These are phyloP conservation scores for Hypercompe scribonia DNA, from an alignment of 2,888 invertebrate genomes.

Conservation along the genomic window DNA sequence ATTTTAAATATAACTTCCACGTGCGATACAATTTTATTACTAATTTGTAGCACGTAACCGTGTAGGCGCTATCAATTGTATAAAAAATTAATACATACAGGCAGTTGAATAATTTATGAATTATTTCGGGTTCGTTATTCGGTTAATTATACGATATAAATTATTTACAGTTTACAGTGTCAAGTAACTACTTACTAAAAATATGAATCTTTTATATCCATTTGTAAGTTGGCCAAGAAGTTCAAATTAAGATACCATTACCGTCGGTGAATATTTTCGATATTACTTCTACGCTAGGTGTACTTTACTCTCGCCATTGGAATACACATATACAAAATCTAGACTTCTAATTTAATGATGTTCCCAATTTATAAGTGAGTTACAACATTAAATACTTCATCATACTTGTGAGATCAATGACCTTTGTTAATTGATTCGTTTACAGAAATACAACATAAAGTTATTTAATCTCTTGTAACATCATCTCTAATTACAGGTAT, in stretches of 20 bases:
- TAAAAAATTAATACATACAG: conserved; percentile 46
- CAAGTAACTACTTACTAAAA: conserved; percentile 11
- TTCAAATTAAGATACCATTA: neutral
- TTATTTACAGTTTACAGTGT: conserved; percentile 10
- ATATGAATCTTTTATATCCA: neutral
- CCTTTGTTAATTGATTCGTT: neutral
- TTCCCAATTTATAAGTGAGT: neutral
- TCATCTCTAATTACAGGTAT: neutral
- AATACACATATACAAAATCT: no score
- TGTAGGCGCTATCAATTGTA: conserved; percentile 51
- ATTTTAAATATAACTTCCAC: conserved; percentile 26
- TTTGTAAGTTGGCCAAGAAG: neutral
- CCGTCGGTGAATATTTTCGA: no score
- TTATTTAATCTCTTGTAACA: neutral
- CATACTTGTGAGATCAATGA: no score
- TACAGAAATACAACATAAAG: neutral
- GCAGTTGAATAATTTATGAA: conserved; percentile 45
- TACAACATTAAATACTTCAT: neutral
- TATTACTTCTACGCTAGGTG: no score
- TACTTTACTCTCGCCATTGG: no score
- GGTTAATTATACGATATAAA: conserved; percentile 28
- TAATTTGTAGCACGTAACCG: conserved; percentile 48
- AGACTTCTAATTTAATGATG: neutral
- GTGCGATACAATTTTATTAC: conserved; percentile 39
- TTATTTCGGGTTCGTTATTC: conserved; percentile 41